A percentile compares a stretch with the other conserved stretches of the same genome.
phyloP scores from a whole-genome alignment of 2,888 invertebrate species.

The Rugalucina vietnamica region DNA sequence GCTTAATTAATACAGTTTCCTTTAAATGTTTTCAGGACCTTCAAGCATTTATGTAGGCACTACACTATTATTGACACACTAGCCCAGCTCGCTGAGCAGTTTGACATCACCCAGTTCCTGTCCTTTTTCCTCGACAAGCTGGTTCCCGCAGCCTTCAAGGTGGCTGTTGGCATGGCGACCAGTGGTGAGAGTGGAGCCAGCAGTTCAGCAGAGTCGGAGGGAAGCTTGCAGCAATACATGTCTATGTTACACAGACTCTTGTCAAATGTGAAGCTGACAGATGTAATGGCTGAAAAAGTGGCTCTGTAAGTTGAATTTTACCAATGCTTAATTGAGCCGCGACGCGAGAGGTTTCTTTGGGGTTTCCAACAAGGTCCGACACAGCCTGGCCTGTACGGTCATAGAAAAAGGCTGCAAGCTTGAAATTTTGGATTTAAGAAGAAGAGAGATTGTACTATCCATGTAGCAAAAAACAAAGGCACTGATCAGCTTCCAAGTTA shows the following conservation, averaged over 20 bases:
- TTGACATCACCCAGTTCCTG: slow-evolving; percentile 70
- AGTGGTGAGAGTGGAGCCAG: slow-evolving; percentile 67
- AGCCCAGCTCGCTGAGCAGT: slow-evolving; percentile 64
- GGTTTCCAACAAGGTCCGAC: too few species aligned
- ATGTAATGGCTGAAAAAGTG: slow-evolving; percentile 61
- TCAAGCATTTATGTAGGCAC: slow-evolving; percentile 73
- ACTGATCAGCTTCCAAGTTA: too few species aligned
- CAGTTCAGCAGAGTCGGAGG: slow-evolving; percentile 71
- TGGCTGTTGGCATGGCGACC: slow-evolving; percentile 59
- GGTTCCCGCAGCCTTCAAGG: slow-evolving; percentile 75
- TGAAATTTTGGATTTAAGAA: too few species aligned
- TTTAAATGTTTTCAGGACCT: slow-evolving; percentile 71
- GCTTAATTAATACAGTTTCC: too few species aligned
- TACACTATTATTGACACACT: slow-evolving; percentile 70
- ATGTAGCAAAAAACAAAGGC: too few species aligned
- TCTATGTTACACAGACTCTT: slow-evolving; percentile 72
- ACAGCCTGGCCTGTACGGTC: too few species aligned
- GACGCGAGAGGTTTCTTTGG: too few species aligned
- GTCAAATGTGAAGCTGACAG: slow-evolving; percentile 65
- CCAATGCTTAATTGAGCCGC: too few species aligned
- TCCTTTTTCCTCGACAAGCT: slow-evolving; percentile 70
- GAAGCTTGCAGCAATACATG: slow-evolving; percentile 61
- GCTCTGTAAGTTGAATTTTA: slow-evolving; percentile 71
- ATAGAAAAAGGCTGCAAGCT: too few species aligned
- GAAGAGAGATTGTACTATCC: too few species aligned